Conservation (phyloP, 2,797 vertebrate genomes). For the Cephalopachus bancanus region DNA sequence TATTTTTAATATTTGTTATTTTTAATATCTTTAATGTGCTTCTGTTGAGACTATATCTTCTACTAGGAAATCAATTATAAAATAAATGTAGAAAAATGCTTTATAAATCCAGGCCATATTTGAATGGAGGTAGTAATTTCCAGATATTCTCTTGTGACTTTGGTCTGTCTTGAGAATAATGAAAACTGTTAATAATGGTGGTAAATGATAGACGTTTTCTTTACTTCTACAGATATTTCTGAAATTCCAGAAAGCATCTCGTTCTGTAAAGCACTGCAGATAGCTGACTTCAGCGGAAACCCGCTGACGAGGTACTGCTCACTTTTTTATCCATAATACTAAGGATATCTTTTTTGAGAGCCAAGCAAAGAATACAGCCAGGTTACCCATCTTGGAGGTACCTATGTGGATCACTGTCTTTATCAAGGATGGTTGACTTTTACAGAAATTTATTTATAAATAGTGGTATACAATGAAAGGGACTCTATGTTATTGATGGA, state of each 20-base stretch:
- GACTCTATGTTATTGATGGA: not conserved
- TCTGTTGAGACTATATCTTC: not conserved
- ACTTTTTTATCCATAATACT: not conserved
- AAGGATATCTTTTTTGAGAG: not conserved
- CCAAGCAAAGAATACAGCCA: not conserved
- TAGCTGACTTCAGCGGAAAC: slow-evolving; percentile 99
- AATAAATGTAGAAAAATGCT: not conserved
- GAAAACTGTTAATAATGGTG: not conserved
- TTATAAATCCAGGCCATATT: not conserved
- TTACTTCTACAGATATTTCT: slow-evolving; percentile 93
- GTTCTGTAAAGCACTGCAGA: slow-evolving; percentile 97
- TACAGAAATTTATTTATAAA: slow-evolving; percentile 1
- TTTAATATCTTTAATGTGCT: slow-evolving; percentile 21
- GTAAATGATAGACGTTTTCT: slow-evolving; percentile 39
- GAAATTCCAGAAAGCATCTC: slow-evolving; percentile 99
- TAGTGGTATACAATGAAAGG: not conserved
- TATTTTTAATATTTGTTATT: not conserved
- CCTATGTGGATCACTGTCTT: not conserved
- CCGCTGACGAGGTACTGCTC: slow-evolving; percentile 96
- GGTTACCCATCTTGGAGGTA: not conserved
- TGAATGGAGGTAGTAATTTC: not conserved
- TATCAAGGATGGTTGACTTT: not conserved
- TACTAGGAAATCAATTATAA: slow-evolving; percentile 16
- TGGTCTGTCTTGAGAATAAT: not conserved
- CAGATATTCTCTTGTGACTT: not conserved